Evolutionary conservation across 2,113 vertebrate species (phyloP).

Genomic region (Eleginops maclovinus): DNA sequence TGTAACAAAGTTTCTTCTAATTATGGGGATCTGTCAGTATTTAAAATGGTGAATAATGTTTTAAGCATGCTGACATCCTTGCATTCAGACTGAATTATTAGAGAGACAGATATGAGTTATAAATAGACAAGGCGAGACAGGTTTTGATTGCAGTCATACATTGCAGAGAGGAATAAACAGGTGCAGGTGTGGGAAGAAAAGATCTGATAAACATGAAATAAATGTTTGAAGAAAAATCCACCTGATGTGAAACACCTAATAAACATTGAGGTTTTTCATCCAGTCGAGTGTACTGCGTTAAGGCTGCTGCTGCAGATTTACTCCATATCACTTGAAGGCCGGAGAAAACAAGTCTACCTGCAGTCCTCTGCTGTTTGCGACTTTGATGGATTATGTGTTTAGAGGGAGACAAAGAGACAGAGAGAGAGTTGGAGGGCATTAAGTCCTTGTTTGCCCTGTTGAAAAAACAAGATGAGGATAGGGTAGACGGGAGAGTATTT

Average conservation of each 20-base stretch:
- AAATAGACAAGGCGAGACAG: constrained; percentile 20
- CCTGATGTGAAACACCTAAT: constrained; percentile 44
- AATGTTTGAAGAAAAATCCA: constrained; percentile 5
- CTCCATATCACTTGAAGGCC: constrained; percentile 35
- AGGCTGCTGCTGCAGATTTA: constrained; percentile 40
- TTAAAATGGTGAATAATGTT: neutral
- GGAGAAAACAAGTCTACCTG: constrained; percentile 52
- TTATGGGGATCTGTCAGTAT: neutral
- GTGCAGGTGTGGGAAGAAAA: constrained; percentile 3
- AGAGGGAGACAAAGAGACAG: constrained; percentile 32
- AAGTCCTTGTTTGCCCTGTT: constrained; percentile 49
- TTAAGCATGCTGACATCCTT: neutral
- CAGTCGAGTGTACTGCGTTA: constrained; percentile 34
- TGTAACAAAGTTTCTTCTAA: neutral
- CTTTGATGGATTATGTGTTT: constrained; percentile 68
- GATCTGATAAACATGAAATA: constrained; percentile 33
- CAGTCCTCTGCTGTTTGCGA: constrained; percentile 53
- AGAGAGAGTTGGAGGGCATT: constrained; percentile 45
- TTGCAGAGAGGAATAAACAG: constrained; percentile 39
- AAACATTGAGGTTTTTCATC: constrained; percentile 25
- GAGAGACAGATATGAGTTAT: constrained; percentile 14
- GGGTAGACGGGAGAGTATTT: constrained; percentile 21
- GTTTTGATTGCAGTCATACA: constrained; percentile 20
- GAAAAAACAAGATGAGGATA: constrained; percentile 36
- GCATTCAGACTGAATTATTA: neutral